phyloP scores from a whole-genome alignment of 2,113 vertebrate genomes.

The Atherinomorus stipes region DNA sequence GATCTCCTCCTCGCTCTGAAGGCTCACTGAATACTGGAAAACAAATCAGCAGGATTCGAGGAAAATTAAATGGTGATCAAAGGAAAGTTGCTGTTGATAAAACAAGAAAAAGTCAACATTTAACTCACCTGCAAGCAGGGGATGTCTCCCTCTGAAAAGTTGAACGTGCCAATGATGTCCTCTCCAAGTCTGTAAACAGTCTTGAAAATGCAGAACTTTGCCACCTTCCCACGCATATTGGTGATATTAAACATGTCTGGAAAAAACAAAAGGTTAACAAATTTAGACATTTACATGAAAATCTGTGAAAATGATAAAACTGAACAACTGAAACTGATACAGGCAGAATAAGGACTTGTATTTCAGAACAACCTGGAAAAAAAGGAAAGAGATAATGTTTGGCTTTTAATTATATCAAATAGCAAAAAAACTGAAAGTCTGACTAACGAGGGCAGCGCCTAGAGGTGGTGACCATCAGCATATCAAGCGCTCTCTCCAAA shows the following conservation, averaged over 20 bases:
- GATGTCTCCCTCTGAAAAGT: conserved; percentile 94
- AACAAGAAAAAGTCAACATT: neutral
- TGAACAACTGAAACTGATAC: too few relatives aligned
- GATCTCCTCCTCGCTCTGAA: conserved; percentile 95
- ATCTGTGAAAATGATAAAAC: neutral
- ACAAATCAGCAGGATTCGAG: conserved; percentile 1
- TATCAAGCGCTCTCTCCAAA: conserved; percentile 91
- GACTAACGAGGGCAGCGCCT: conserved; percentile 86
- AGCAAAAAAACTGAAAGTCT: neutral
- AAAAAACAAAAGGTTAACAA: conserved; percentile 27
- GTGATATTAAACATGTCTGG: conserved; percentile 97
- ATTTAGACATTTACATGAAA: neutral
- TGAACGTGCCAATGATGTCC: conserved; percentile 94
- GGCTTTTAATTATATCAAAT: neutral
- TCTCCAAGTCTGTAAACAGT: conserved; percentile 95
- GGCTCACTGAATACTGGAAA: conserved; percentile 92
- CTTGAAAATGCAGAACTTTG: conserved; percentile 97
- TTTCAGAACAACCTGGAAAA: neutral
- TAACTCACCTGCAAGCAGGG: conserved; percentile 92
- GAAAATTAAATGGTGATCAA: neutral
- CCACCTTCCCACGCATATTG: conserved; percentile 93
- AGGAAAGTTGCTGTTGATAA: neutral
- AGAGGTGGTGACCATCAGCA: conserved; percentile 94
- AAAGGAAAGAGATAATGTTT: neutral
- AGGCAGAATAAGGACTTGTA: neutral